Conservation (phyloP, 1,140 invertebrate species). For the Scaptomyza montana region DNA sequence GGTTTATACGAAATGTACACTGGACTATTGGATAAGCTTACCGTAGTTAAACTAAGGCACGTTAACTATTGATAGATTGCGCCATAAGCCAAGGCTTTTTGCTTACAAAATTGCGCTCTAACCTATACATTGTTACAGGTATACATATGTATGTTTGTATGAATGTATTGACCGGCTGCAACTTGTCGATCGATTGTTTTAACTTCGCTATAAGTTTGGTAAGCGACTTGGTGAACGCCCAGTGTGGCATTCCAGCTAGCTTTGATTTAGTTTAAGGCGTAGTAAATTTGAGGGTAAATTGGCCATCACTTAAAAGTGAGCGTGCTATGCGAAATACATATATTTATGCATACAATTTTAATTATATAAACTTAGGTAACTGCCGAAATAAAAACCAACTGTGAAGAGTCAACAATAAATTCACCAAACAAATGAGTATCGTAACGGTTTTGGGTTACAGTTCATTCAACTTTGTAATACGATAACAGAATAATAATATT, state of each 20-base stretch:
- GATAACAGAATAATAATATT: constrained; percentile 8
- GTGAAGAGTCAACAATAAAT: not conserved
- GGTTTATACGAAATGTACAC: not conserved
- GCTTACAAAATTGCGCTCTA: constrained; percentile 48
- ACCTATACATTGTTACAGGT: constrained; percentile 7
- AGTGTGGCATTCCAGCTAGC: constrained; percentile 58
- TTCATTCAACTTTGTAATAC: constrained; percentile 6
- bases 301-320: constrained; percentile 40
- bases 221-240: constrained; percentile 52
- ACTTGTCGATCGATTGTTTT: constrained; percentile 37
- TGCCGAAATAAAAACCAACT: not conserved
- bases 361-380: constrained; percentile 7
- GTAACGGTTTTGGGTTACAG: constrained; percentile 7
- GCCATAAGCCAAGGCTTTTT: constrained; percentile 50
- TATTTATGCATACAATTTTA: constrained; percentile 27
- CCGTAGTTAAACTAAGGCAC: constrained; percentile 5
- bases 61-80: constrained; percentile 41
- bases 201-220: constrained; percentile 37
- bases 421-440: not conserved
- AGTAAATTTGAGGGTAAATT: constrained; percentile 52
- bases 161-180: not conserved
- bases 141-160: not conserved
- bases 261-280: constrained; percentile 40
- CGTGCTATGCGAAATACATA: constrained; percentile 19
- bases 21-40: constrained; percentile 2